phyloP scores from a whole-genome alignment of 2,888 invertebrate genomes.

The Euplagia quadripunctaria region DNA sequence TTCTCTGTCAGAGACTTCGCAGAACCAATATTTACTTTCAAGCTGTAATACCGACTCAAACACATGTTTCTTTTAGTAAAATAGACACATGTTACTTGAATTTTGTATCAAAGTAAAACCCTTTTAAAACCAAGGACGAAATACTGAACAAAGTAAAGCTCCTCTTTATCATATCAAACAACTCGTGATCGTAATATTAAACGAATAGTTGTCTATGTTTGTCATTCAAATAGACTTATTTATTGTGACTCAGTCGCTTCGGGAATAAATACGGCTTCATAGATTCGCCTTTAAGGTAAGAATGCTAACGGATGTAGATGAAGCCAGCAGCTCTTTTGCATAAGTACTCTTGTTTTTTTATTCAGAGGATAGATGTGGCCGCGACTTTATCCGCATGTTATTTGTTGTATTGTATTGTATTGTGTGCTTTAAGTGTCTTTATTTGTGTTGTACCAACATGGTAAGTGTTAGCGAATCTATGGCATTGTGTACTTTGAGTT shows the following conservation, averaged over 20 bases:
- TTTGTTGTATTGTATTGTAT: neutral
- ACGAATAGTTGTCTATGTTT: constrained; percentile 27
- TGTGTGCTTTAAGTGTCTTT: too few relatives aligned
- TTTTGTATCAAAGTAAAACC: neutral
- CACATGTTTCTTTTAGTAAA: neutral
- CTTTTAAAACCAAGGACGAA: neutral
- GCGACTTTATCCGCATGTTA: too few relatives aligned
- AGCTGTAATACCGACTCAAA: neutral
- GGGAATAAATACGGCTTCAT: constrained; percentile 29
- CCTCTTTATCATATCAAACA: constrained; percentile 32
- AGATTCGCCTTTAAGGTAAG: constrained; percentile 1
- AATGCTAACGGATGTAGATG: constrained; percentile 6
- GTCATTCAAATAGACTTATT: constrained; percentile 56
- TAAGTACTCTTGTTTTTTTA: neutral
- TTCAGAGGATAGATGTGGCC: neutral
- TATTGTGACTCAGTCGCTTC: constrained; percentile 32
- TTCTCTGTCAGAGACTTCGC: too few relatives aligned
- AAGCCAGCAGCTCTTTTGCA: neutral
- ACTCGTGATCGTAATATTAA: constrained; percentile 50
- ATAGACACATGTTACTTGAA: neutral
- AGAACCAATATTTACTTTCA: neutral
- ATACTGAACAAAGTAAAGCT: constrained; percentile 9
- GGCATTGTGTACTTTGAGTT: too few relatives aligned
- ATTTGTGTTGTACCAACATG: too few relatives aligned
- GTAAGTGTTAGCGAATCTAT: too few relatives aligned